Base-by-base conservation (phyloP, 2,113 vertebrate species). In the Peromyscus polionotus region DNA sequence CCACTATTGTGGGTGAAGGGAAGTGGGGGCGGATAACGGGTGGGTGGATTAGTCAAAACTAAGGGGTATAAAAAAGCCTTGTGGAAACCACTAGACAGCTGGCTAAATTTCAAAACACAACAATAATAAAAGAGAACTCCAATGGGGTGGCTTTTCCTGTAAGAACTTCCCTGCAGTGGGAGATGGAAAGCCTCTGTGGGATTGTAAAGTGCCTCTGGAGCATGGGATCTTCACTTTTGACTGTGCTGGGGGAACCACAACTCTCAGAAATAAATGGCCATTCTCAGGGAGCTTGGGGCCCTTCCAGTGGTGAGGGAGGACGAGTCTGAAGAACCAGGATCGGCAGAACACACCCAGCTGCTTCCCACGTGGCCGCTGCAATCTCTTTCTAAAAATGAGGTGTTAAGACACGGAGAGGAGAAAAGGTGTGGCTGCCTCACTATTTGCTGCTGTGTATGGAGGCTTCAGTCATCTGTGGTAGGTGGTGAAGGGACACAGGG, bases 331-430 rank as follows among this genome's bases (percentile, higher is more conserved):
- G 61, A 39, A 36, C 6, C 12, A 61, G 36, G 70, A 65, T 87
- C 48, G 24, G 33, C 16, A 17, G 72, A 75, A 70, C 24, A 48
- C 19, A 75, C 42, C 33, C 70, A 89, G 19, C 77, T 93, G 83
- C 42, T 77, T 19, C 45, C 88, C 7, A 90, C 72, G 89, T 33
- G 39, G 83, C 75, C 39, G 22, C 94, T 48, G 65, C 65, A 67
- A 26, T 84, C 65, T 77, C 77, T 88, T 96, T 95, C 93, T 92
- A 93, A 96, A 95, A 90, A 93, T 81, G 88, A 80, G 79, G 87
- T 70, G 54, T 72, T 83, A 77, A 87, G 67, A 59, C 72, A 72
- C 0, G 0, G 73, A 63, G 19, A 85, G 51, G 57, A 95, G 92
- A 91, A 42, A 39, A 88, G 93, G 77, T 31, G 80, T 17, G 22